A percentile compares a stretch with the other conserved stretches of the same genome.
Evolutionary conservation across 2,888 invertebrate species (phyloP).

Genomic region (Pachycephus smyrnensis): DNA sequence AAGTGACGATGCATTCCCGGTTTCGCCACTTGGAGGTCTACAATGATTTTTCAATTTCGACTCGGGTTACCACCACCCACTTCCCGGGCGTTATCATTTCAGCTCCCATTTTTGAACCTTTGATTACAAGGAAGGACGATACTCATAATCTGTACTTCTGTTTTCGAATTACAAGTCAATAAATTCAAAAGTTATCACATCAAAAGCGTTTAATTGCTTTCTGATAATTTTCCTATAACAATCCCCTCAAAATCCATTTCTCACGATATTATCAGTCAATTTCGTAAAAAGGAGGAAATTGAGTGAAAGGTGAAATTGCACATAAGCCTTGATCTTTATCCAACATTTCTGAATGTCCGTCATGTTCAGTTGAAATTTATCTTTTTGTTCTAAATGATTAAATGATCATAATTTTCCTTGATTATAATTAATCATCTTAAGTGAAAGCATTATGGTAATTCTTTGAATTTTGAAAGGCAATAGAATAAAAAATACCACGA

Average conservation of each 20-base stretch:
- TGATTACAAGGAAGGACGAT: not conserved
- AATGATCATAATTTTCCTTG: not conserved
- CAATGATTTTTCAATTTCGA: too few relatives aligned
- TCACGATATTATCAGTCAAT: not conserved
- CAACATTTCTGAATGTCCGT: not conserved
- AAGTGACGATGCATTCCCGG: not conserved
- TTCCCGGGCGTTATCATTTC: not conserved
- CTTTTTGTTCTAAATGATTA: not conserved
- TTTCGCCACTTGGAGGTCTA: not conserved
- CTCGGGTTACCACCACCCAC: too few relatives aligned
- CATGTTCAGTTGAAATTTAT: not conserved
- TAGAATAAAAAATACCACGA: not conserved
- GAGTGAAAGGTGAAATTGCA: conserved; percentile 31
- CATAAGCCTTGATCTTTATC: not conserved
- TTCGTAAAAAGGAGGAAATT: not conserved
- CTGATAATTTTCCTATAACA: not conserved
- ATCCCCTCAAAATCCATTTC: not conserved
- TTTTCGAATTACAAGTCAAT: not conserved
- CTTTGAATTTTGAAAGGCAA: not conserved
- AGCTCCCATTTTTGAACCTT: not conserved
- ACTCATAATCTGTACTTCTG: not conserved
- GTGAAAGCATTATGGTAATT: not conserved
- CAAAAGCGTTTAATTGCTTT: not conserved
- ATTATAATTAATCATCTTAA: not conserved
- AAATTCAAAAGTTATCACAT: not conserved